These are phyloP conservation scores for Ceratotherium simum DNA, from an alignment of 2,113 vertebrate species.

Conservation along the genomic window DNA sequence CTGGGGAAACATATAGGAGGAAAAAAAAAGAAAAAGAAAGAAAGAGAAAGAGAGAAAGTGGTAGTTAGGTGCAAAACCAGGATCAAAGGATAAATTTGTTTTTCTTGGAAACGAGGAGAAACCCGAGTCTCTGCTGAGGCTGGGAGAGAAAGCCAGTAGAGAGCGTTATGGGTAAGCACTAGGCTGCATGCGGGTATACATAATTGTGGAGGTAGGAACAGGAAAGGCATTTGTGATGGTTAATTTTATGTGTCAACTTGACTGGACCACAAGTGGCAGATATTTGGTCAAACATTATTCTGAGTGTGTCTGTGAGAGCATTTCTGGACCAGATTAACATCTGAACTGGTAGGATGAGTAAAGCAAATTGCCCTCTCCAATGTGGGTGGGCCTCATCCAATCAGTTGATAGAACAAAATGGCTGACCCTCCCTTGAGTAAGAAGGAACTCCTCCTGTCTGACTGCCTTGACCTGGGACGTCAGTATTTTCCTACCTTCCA, in stretches of 20 bases:
- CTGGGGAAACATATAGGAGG: neutral
- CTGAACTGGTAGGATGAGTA: neutral
- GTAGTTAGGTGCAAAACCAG: neutral
- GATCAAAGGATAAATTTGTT: neutral
- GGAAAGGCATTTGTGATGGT: neutral
- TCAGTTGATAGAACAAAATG: too few species aligned
- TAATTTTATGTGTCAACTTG: neutral
- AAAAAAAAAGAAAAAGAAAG: neutral
- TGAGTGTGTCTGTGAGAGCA: neutral
- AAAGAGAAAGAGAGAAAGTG: neutral
- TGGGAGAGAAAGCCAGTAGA: neutral
- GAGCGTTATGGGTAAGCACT: neutral
- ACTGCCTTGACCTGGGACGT: neutral
- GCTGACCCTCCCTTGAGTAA: neutral
- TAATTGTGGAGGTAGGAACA: neutral
- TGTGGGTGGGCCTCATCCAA: neutral
- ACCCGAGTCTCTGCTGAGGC: neutral
- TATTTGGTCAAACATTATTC: neutral
- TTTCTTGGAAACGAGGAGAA: neutral
- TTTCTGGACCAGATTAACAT: neutral
- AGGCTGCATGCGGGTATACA: rapidly evolving
- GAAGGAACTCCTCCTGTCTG: neutral
- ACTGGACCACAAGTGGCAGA: neutral
- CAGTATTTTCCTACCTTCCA: neutral
- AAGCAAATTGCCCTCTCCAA: neutral